Percentiles rank a stretch among this genome's conserved stretches.
Conservation (phyloP, 37 sponge, comb jelly and placozoan species). For the Spongia lamella region DNA sequence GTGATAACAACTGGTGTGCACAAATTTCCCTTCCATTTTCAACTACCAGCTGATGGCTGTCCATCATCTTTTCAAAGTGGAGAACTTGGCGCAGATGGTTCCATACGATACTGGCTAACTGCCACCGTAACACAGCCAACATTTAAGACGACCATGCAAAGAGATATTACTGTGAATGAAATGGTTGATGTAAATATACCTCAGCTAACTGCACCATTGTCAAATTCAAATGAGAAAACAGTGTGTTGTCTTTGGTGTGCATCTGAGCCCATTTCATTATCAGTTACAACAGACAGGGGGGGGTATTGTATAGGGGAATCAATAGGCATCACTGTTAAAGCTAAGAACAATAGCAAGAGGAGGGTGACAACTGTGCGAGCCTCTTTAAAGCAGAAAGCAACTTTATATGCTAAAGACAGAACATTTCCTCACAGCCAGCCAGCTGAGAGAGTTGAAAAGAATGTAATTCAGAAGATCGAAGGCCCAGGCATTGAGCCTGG, state of each 20-base stretch:
- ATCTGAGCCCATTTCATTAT: conserved; percentile 54
- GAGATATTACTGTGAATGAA: conserved; percentile 38
- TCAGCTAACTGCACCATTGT: conserved; percentile 13
- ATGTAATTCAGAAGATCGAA: neutral
- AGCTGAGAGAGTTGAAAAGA: neutral
- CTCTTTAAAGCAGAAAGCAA: conserved; percentile 6
- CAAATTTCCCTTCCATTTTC: conserved; percentile 39
- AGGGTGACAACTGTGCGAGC: conserved; percentile 31
- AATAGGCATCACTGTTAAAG: conserved; percentile 26
- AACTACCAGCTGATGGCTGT: conserved; percentile 11
- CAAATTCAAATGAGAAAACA: conserved; percentile 39
- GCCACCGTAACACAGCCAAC: conserved; percentile 48
- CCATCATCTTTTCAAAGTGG: neutral
- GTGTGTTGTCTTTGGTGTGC: conserved; percentile 75
- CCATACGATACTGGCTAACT: conserved; percentile 45
- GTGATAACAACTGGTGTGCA: conserved; percentile 21
- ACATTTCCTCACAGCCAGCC: neutral
- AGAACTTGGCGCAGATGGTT: neutral
- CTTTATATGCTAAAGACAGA: conserved; percentile 28
- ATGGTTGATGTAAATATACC: conserved; percentile 47
- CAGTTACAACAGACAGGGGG: conserved; percentile 29
- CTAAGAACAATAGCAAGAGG: conserved; percentile 45
- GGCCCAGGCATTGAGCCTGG: too few species aligned
- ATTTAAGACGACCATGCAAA: conserved; percentile 25
- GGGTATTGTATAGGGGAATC: conserved; percentile 58